Conservation (phyloP, 2,888 invertebrate genomes). For the Eilema depressum region DNA sequence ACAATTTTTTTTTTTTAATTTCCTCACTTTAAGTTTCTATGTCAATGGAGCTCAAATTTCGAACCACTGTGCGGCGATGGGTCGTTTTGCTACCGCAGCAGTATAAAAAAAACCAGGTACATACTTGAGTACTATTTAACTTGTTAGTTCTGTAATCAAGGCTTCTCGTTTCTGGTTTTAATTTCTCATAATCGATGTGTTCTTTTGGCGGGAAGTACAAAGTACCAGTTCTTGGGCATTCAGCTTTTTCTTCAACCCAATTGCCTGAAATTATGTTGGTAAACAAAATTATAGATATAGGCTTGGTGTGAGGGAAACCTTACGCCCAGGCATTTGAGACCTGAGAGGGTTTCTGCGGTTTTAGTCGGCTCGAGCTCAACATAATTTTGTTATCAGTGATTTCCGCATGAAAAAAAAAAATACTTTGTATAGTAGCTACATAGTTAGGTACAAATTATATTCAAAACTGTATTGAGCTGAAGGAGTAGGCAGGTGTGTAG, state of each 20-base stretch:
- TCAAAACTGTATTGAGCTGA: background rate
- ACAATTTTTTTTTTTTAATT: no score
- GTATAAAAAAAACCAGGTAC: background rate
- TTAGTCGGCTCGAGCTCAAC: no score
- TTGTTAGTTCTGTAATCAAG: slow-evolving; percentile 75
- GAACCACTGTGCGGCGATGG: no score
- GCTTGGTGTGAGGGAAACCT: no score
- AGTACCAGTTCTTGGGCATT: slow-evolving; percentile 72
- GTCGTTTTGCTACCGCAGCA: background rate
- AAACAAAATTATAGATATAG: background rate
- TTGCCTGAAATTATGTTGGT: slow-evolving; percentile 62
- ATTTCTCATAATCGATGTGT: slow-evolving; percentile 64
- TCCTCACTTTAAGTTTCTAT: no score
- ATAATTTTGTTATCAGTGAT: no score
- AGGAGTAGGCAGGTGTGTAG: background rate
- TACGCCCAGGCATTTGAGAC: no score
- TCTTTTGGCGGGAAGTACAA: slow-evolving; percentile 76
- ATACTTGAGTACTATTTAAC: slow-evolving; percentile 70
- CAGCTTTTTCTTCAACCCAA: slow-evolving; percentile 80
- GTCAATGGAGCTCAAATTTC: no score
- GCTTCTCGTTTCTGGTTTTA: slow-evolving; percentile 72
- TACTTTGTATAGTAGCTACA: no score
- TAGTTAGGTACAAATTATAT: background rate
- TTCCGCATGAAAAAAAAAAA: no score
- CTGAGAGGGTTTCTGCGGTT: no score